A percentile compares a stretch with the other conserved stretches of the same genome.
Evolutionary conservation across 2,888 invertebrate species (phyloP).

Genomic region (Sipha maydis): DNA sequence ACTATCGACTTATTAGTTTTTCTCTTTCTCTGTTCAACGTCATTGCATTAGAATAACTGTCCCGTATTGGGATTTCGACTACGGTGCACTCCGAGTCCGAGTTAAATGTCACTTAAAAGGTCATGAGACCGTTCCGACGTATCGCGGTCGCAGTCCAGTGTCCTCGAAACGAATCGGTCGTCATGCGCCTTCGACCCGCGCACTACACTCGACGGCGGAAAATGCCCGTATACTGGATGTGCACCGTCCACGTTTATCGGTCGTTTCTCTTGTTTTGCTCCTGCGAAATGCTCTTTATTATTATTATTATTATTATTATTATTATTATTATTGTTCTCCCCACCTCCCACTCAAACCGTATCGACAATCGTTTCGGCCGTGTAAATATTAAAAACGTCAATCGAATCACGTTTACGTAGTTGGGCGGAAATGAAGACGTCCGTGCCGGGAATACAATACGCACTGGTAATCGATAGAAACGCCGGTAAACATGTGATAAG

Average conservation of each 20-base stretch:
- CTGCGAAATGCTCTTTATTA: not conserved
- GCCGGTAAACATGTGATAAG: no score
- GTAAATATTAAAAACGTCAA: slow-evolving; percentile 31
- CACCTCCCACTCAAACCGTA: not conserved
- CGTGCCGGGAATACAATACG: not conserved
- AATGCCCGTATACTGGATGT: no score
- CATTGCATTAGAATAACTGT: not conserved
- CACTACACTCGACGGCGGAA: no score
- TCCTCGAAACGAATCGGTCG: not conserved
- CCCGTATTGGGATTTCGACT: not conserved
- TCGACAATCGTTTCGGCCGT: not conserved
- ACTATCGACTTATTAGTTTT: no score
- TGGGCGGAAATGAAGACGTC: slow-evolving; percentile 1
- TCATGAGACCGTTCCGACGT: not conserved
- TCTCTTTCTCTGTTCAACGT: no score
- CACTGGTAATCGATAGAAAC: no score
- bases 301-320: slow-evolving; percentile 2
- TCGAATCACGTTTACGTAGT: slow-evolving; percentile 28
- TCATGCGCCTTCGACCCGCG: no score
- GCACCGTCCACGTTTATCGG: not conserved
- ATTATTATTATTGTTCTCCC: not conserved
- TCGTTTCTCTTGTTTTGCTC: not conserved
- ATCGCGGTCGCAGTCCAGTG: not conserved
- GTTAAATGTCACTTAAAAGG: slow-evolving; percentile 27
- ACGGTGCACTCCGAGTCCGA: not conserved